phyloP scores from a whole-genome alignment of 2,113 vertebrate genomes.

The Promerops cafer region DNA sequence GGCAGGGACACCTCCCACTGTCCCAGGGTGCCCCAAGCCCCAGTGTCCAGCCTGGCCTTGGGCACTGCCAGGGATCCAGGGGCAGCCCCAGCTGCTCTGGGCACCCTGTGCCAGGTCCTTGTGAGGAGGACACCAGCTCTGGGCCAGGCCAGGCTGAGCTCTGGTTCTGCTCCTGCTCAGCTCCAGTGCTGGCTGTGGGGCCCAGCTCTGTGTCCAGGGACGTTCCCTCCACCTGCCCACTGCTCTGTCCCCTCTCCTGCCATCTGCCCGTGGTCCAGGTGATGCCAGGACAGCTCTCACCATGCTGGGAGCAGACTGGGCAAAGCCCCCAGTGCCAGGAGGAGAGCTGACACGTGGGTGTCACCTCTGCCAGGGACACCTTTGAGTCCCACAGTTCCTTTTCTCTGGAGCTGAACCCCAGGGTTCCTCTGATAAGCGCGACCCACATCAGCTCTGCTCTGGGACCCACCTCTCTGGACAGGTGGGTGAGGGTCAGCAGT shows the following conservation, averaged over 20 bases:
- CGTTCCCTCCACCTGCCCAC: background rate
- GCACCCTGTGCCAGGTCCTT: background rate
- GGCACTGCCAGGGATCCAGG: background rate
- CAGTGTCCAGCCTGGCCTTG: background rate
- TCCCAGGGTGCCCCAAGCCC: background rate
- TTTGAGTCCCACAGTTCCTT: background rate
- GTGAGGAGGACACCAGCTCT: no score
- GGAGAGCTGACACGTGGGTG: background rate
- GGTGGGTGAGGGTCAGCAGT: background rate
- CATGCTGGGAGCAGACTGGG: background rate
- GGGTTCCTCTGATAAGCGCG: fast-evolving
- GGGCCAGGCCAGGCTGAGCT: background rate
- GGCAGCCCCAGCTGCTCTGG: background rate
- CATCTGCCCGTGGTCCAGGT: fast-evolving
- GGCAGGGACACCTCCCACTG: background rate
- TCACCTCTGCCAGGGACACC: background rate
- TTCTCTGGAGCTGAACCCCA: background rate
- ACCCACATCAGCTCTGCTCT: background rate
- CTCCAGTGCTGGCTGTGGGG: background rate
- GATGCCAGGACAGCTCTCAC: background rate
- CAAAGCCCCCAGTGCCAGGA: background rate
- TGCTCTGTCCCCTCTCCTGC: background rate
- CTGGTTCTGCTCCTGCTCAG: background rate
- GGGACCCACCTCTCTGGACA: background rate
- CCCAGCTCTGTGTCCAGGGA: background rate